Percentiles rank a stretch among this genome's conserved stretches.
Evolutionary conservation across 2,113 vertebrate species (phyloP).

Genomic region (Pelusios castaneus): DNA sequence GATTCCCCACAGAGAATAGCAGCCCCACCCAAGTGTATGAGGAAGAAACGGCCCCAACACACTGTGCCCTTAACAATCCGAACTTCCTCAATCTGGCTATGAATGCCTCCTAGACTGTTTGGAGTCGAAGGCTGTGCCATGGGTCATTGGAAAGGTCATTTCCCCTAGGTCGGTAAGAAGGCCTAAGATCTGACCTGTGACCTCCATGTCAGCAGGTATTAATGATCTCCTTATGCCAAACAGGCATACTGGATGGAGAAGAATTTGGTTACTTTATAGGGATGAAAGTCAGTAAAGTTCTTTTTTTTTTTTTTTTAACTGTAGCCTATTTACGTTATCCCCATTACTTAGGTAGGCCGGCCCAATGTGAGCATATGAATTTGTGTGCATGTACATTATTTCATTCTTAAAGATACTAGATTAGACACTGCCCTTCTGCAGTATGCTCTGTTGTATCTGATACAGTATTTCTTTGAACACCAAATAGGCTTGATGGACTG

Average conservation of each 20-base stretch:
- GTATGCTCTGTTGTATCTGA: neutral
- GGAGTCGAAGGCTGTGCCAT: neutral
- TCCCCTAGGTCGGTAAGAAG: neutral
- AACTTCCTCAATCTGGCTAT: neutral
- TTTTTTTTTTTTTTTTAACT: neutral
- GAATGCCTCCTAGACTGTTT: neutral
- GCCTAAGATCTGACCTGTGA: slow-evolving; percentile 22
- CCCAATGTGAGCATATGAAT: neutral
- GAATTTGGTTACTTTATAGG: neutral
- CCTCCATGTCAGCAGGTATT: slow-evolving; percentile 44
- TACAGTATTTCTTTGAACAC: neutral
- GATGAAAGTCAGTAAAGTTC: neutral
- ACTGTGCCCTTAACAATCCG: neutral
- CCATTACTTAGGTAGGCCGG: neutral
- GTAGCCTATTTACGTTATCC: neutral
- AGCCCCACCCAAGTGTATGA: neutral
- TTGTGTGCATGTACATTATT: neutral
- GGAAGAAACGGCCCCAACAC: neutral
- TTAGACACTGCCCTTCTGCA: neutral
- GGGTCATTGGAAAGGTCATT: slow-evolving; percentile 56
- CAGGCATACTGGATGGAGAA: fast-evolving
- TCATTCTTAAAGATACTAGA: neutral
- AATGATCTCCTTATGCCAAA: neutral
- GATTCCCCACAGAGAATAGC: neutral
- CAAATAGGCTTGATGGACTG: neutral